Base-by-base conservation (phyloP, 1,140 invertebrate species). In the Drosophila neocordata region DNA sequence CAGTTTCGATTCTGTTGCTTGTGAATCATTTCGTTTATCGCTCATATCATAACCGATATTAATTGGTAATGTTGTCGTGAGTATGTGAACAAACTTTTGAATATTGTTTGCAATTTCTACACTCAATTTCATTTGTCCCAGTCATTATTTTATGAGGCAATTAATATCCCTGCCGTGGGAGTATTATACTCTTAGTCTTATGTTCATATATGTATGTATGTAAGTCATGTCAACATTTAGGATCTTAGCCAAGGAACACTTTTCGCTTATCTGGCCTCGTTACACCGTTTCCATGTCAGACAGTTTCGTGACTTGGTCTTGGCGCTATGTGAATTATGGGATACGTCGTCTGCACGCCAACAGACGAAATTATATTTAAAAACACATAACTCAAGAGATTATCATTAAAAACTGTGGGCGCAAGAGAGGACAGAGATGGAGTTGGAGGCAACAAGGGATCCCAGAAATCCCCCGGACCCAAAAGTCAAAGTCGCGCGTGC, bases 351-450 rank as follows among this genome's bases (percentile, higher is more conserved):
- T 89, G 84, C 84, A 89, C 84, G 79, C 85, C 79, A 87, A 73
- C 83, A 87, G 44, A 79, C 88, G 80, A 82, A 90, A 90, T 91
- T 89, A 90, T 90, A 90, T 90, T 90, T 90, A 90, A 90, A 90
- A 90, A 91, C 79, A 83, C 89, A 90, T 90, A 90, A 89, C 79
- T 90, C 85, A 90, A 62, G 69, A 91, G 89, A 90, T 90, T 90
- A 90, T 90, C 89, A 90, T 90, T 90, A 90, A 90, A 90, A 83
- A 60, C 70, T 69, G 89, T 90, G 80, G 89, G 89, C 57, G 87
- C 70, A 61, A 34, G 44, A 56, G 48, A 52, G 51, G 55, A 24
- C 15, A 31, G 22, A 24, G 48, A 38, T 38, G 38, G 9, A n/a
- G 15, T 20, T 48, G 12, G 60, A 18, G 24, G 35, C 35, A 15